Evolutionary conservation across 2,797 vertebrate genomes (phyloP).

Genomic region (Acanthurus lineatus): DNA sequence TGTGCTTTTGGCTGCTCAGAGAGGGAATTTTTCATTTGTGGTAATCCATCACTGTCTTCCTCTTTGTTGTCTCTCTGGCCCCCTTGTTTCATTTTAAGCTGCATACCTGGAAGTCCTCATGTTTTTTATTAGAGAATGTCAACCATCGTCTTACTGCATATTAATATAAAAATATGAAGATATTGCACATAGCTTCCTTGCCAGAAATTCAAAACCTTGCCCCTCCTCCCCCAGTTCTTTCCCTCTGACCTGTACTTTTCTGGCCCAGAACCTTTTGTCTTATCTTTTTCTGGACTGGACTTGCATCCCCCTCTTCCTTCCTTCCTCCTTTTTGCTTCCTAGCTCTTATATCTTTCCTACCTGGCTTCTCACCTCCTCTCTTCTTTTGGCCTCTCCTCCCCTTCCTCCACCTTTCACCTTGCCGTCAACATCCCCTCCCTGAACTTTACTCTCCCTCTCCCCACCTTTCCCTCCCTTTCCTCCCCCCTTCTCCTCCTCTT

Average conservation of each 20-base stretch:
- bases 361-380: slow-evolving; percentile 64
- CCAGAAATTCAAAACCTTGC: slow-evolving; percentile 8
- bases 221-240: slow-evolving; percentile 5
- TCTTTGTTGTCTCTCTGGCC: slow-evolving; percentile 45
- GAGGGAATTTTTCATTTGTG: slow-evolving; percentile 40
- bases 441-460: slow-evolving; percentile 71
- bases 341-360: slow-evolving; percentile 58
- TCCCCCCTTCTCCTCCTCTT: slow-evolving; percentile 66
- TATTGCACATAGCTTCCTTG: slow-evolving; percentile 20
- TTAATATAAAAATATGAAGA: neutral
- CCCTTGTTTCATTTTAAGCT: slow-evolving; percentile 32
- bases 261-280: slow-evolving; percentile 39
- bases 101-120: slow-evolving; percentile 38
- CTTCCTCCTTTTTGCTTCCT: slow-evolving; percentile 50
- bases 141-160: slow-evolving; percentile 5
- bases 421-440: slow-evolving; percentile 62
- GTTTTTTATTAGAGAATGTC: slow-evolving; percentile 22
- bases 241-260: slow-evolving; percentile 53
- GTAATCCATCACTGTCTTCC: slow-evolving; percentile 64
- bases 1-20: slow-evolving; percentile 48
- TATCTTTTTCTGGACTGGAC: slow-evolving; percentile 56
- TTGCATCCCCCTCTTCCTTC: slow-evolving; percentile 40
- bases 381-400: slow-evolving; percentile 57
- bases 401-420: slow-evolving; percentile 74
- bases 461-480: slow-evolving; percentile 69